Percentiles rank a stretch among this genome's conserved stretches.
Conservation (phyloP, 2,113 vertebrate genomes). For the Chloropsis cyanopogon region DNA sequence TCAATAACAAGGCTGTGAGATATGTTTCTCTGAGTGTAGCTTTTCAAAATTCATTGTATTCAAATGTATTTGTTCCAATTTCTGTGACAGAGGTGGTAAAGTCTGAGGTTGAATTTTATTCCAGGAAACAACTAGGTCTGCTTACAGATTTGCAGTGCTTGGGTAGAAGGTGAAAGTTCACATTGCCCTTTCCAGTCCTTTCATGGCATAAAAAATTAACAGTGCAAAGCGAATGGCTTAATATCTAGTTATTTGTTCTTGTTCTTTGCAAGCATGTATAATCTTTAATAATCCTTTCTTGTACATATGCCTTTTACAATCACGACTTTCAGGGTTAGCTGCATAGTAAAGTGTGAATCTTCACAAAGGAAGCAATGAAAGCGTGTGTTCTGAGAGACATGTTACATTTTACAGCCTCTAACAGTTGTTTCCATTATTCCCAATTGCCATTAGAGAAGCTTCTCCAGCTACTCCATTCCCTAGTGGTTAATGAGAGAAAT, state of each 20-base stretch:
- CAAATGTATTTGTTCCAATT: conserved; percentile 10
- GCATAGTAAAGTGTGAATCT: conserved; percentile 29
- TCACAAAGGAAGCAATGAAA: conserved; percentile 34
- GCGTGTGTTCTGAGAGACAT: neutral
- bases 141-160: neutral
- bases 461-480: conserved; percentile 40
- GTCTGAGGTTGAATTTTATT: neutral
- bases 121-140: neutral
- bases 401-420: conserved; percentile 52
- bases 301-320: conserved; percentile 18
- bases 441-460: conserved; percentile 38
- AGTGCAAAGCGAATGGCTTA: conserved; percentile 28
- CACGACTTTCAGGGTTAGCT: conserved; percentile 43
- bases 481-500: conserved; percentile 62
- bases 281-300: conserved; percentile 61
- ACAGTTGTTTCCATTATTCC: conserved; percentile 64
- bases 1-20: neutral
- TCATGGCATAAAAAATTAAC: conserved; percentile 43
- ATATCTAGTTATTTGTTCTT: conserved; percentile 58
- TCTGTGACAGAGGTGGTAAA: neutral
- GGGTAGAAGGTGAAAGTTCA: conserved; percentile 37
- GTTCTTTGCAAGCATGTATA: conserved; percentile 49
- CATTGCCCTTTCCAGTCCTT: conserved; percentile 47
- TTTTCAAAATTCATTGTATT: conserved; percentile 20
- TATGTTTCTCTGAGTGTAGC: neutral